Base-by-base conservation (phyloP, 2,113 vertebrate genomes). In the Alouatta palliata region DNA sequence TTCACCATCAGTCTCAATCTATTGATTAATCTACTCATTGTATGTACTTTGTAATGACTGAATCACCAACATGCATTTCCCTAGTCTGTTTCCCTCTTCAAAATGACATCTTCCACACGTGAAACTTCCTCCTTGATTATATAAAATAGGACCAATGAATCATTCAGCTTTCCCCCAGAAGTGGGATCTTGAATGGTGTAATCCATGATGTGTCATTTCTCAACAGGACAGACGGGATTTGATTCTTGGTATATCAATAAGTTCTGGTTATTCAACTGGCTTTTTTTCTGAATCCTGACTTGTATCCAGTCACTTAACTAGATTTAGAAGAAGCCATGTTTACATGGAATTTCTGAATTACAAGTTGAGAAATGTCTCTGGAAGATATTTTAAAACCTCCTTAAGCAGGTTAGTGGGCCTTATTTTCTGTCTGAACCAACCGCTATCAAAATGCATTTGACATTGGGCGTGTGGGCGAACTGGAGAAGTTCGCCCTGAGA, bases 391-490 rank as follows among this genome's bases (percentile, higher is more conserved):
- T 75, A 90, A 98, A 82, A 81, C n/a, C 43, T 85, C 47, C 83
- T 89, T 96, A 90, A 94, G 89, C 54, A 92, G 75, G 94, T 85
- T 95, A 96, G 87, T 79, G 54, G 80, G 66, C 40, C 16, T 97
- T 86, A 82, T 61, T 87, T 82, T 80, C 86, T 1, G 0, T 90
- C 92, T 92, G 87, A 79, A 84, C 75, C 82, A 86, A 61, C 45
- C 66, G 82, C 54, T 64, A 85, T 2, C 93, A 85, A 81, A 21
- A 43, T 61, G 70, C 16, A 40, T 27, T 85, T 96, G 92, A 92
- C 45, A 76, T 32, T 75, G 91, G 77, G 25, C 1, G 11, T 43
- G 3, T 45, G 23, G 16, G 73, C 49, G 77, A 73, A 3, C 83
- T 94, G 85, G 88, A 35, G 58, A 94, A 90, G 47, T n/a, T n/a